Evolutionary conservation across 2,888 invertebrate genomes (phyloP).

Genomic region (Carterocephalus palaemon): DNA sequence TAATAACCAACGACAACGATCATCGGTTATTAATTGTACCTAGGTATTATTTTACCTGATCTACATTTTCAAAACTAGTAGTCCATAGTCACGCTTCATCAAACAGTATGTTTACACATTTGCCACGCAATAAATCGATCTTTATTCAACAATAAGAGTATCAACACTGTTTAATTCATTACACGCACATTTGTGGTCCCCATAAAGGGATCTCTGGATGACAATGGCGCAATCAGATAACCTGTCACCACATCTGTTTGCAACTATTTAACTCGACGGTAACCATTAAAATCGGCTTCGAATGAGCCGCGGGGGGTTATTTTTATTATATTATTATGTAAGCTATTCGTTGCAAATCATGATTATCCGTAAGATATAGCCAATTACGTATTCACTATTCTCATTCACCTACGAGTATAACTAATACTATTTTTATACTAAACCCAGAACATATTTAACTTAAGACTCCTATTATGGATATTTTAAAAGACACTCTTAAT

Average conservation of each 20-base stretch:
- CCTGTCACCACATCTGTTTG: slow-evolving; percentile 55
- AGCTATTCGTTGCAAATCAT: too few species aligned
- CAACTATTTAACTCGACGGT: slow-evolving; percentile 5
- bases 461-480: too few species aligned
- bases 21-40: too few species aligned
- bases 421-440: too few species aligned
- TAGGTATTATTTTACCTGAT: too few species aligned
- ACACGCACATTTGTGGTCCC: slow-evolving; percentile 57
- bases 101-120: slow-evolving; percentile 10
- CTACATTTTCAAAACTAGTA: too few species aligned
- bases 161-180: slow-evolving; percentile 40
- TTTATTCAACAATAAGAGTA: slow-evolving; percentile 8
- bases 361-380: too few species aligned
- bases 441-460: too few species aligned
- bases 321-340: too few species aligned
- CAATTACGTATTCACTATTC: too few species aligned
- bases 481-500: too few species aligned
- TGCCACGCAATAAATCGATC: background rate
- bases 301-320: slow-evolving; percentile 14
- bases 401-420: slow-evolving; percentile 4
- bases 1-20: too few species aligned
- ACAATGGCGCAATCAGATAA: slow-evolving; percentile 42
- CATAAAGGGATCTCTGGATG: slow-evolving; percentile 45
- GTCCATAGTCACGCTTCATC: slow-evolving; percentile 2
- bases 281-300: slow-evolving; percentile 5